Evolutionary conservation across 2,888 invertebrate genomes (phyloP), one percentile per base, ranked within the genome.

Genomic region (Dryococelus australis): DNA sequence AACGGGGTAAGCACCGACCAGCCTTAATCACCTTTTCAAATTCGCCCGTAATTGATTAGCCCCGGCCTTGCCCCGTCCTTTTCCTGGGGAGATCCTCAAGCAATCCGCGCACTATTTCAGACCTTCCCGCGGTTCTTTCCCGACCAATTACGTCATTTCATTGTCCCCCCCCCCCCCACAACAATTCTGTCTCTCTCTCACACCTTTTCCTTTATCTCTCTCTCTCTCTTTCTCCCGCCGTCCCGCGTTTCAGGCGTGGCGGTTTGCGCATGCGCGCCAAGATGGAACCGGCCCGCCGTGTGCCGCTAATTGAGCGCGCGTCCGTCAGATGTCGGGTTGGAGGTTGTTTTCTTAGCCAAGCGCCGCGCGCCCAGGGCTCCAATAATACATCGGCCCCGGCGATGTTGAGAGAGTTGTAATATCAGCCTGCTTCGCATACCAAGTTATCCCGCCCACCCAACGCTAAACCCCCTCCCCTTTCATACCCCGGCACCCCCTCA

Each of bases 301-400:
- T 27, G 43, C 85, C n/a, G 65, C 65, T 65, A 65, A 65, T 65
- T 65, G 65, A 65, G 65, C 65, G 65, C 65, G 65, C 65, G n/a
- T 8, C 65, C 65, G 24, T 65, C 65, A 65, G 65, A 65, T 65
- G 65, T 65, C 65, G 65, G 24, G 65, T 20, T 1, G 65, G 65
- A 16, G 65, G 65, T 65, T 86, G 86, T 86, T 86, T 86, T 79
- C 47, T 47, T 86, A 86, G 35, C 86, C 78, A 47, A 28, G 43
- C 27, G 79, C 35, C 10, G 53, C n/a, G 35, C 84, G 85, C n/a
- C 20, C 26, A 51, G 85, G 13, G 85, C 85, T 35, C 65, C 65
- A 65, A 65, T 65, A 65, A 65, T n/a, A n/a, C 65, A 65, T 65
- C 65, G 10, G 24, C 35, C 47, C 65, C 24, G 20, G n/a, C 65